Evolutionary conservation across 2,113 vertebrate genomes (phyloP).

Genomic region (Lophura nycthemera): DNA sequence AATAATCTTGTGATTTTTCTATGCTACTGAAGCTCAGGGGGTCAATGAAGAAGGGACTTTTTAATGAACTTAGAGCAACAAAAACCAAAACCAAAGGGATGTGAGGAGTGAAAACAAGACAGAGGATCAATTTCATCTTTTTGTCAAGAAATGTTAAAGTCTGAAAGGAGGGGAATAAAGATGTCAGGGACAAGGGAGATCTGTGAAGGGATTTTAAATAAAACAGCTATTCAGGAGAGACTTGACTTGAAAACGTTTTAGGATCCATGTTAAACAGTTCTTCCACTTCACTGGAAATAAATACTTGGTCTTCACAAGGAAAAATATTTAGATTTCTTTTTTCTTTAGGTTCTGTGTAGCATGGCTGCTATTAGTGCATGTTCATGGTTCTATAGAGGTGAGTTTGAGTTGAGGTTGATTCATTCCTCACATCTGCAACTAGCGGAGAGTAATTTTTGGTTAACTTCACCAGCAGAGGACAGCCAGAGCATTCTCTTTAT

Average conservation of each 20-base stretch:
- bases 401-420: constrained; percentile 4
- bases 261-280: neutral
- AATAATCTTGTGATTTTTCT: neutral
- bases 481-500: neutral
- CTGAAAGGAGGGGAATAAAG: neutral
- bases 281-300: constrained; percentile 4
- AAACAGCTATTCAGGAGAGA: neutral
- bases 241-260: neutral
- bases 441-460: neutral
- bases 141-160: neutral
- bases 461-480: neutral
- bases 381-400: neutral
- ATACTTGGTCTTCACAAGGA: neutral
- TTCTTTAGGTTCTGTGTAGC: neutral
- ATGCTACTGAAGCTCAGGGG: neutral
- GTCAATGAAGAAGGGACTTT: neutral
- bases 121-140: neutral
- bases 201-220: constrained; percentile 45
- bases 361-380: neutral
- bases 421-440: neutral
- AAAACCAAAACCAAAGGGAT: neutral
- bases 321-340: rapidly evolving
- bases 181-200: neutral
- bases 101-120: neutral
- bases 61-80: neutral